Conservation (phyloP, 2,888 invertebrate species). For the Herminia tarsipennalis region DNA sequence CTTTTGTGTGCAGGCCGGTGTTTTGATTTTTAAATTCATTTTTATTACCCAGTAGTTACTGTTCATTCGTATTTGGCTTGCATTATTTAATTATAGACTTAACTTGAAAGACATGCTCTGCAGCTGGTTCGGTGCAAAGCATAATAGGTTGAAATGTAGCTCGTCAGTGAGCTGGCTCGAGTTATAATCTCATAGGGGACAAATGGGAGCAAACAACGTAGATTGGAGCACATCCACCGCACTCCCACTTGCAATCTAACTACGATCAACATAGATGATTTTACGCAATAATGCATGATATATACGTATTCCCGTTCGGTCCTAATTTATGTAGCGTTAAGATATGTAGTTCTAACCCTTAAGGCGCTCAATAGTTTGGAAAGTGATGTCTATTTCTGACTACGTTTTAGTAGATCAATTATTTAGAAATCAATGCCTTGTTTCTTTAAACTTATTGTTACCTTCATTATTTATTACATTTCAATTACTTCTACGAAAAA, state of each 20-base stretch:
- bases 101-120: too few species aligned
- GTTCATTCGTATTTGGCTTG: too few species aligned
- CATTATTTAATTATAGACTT: too few species aligned
- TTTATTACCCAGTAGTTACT: too few species aligned
- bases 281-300: conserved; percentile 40
- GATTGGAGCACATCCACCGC: conserved; percentile 41
- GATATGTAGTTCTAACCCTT: conserved; percentile 38
- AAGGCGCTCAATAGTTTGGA: conserved; percentile 10
- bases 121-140: too few species aligned
- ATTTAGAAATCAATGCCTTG: conserved; percentile 24
- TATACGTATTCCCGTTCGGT: conserved; percentile 26
- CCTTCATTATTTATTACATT: too few species aligned
- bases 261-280: conserved; percentile 33
- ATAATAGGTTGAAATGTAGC: not conserved
- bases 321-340: conserved; percentile 58
- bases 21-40: too few species aligned
- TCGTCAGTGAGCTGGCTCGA: conserved; percentile 14
- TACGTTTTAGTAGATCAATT: conserved; percentile 20
- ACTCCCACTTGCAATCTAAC: conserved; percentile 38
- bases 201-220: conserved; percentile 33
- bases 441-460: too few species aligned
- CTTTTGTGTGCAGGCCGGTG: too few species aligned
- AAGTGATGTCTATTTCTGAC: not conserved
- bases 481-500: too few species aligned
- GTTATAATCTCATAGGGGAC: conserved; percentile 36